phyloP scores from a whole-genome alignment of 2,888 invertebrate species.

The Tethea ocularis region DNA sequence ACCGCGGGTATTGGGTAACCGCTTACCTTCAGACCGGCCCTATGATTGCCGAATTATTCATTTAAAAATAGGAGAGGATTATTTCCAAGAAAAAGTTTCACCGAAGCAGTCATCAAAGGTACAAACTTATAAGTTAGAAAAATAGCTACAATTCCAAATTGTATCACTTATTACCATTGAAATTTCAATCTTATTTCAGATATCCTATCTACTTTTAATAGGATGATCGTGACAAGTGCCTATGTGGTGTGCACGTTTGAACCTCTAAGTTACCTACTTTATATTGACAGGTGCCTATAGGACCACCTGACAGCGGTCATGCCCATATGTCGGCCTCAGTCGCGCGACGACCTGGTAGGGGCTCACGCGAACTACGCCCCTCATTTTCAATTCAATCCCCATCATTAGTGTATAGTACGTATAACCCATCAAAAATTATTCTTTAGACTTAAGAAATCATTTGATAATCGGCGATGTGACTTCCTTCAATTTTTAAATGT shows the following conservation, averaged over 20 bases:
- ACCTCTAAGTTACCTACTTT: conserved; percentile 33
- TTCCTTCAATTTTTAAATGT: neutral
- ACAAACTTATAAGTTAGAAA: no score
- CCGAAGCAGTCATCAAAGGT: no score
- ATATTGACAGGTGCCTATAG: conserved; percentile 69
- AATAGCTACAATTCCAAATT: no score
- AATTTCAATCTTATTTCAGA: neutral
- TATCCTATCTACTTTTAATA: neutral
- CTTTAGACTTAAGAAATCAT: neutral
- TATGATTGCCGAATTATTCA: no score
- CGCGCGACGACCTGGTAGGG: conserved; percentile 28
- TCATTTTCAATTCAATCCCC: conserved; percentile 14
- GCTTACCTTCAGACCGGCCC: no score
- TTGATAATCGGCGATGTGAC: neutral
- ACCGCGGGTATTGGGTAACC: no score
- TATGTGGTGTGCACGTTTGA: conserved; percentile 24
- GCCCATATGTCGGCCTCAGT: conserved; percentile 69
- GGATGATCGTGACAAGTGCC: conserved; percentile 16
- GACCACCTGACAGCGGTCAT: conserved; percentile 76
- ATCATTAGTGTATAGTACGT: conserved; percentile 5
- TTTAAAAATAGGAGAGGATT: no score
- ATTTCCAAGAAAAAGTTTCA: no score
- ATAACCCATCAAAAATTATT: conserved; percentile 10
- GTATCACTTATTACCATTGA: no score
- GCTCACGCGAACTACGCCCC: conserved; percentile 61